phyloP scores from a whole-genome alignment of 2,797 vertebrate genomes.

The Parauchenoglanis ngamensis region DNA sequence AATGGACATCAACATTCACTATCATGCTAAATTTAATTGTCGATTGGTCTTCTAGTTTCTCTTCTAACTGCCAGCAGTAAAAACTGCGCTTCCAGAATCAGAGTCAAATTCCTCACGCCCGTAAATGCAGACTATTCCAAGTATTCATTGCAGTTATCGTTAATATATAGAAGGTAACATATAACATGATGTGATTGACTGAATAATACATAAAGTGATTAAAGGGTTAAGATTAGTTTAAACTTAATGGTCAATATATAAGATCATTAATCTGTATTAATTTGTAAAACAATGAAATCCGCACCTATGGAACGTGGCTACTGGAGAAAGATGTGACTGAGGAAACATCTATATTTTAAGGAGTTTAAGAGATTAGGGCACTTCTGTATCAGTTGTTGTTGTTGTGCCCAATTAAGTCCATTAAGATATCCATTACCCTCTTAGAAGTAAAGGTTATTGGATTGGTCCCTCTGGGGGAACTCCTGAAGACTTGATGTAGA shows the following conservation, averaged over 20 bases:
- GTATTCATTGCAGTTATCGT: not conserved
- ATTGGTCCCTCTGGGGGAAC: not conserved
- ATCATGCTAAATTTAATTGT: not conserved
- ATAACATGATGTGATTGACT: too few relatives aligned
- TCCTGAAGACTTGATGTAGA: not conserved
- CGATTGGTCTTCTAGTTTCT: not conserved
- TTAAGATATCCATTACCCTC: constrained; percentile 25
- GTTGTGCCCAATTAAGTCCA: constrained; percentile 9
- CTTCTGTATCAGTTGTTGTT: not conserved
- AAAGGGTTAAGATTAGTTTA: not conserved
- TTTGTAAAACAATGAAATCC: not conserved
- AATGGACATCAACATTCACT: not conserved
- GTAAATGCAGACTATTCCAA: not conserved
- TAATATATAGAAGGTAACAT: too few relatives aligned
- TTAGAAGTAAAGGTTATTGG: constrained; percentile 1
- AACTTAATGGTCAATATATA: not conserved
- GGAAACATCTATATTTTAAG: not conserved
- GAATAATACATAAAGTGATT: not conserved
- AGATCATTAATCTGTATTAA: not conserved
- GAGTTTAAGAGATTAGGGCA: not conserved
- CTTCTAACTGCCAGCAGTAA: not conserved
- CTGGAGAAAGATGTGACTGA: too few relatives aligned
- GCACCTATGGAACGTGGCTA: not conserved
- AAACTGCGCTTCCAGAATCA: not conserved
- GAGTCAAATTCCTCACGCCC: not conserved